phyloP scores from a whole-genome alignment of 2,888 invertebrate genomes.

The Eupithecia subfuscata region DNA sequence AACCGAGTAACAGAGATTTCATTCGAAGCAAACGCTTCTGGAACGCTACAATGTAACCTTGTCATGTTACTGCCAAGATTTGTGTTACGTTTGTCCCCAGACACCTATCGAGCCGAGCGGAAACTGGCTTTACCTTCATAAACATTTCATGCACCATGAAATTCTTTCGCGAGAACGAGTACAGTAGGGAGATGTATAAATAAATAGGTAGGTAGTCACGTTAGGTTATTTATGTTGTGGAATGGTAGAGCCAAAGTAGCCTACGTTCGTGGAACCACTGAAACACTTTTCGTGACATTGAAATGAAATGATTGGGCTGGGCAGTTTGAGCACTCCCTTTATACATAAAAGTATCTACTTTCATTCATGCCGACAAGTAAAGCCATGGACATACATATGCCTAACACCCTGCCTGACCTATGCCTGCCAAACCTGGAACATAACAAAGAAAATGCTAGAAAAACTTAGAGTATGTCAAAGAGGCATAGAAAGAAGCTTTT shows the following conservation, averaged over 20 bases:
- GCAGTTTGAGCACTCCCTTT: background rate
- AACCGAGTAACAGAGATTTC: background rate
- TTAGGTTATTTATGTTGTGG: background rate
- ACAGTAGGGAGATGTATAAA: background rate
- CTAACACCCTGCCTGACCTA: no score
- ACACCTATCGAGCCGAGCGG: background rate
- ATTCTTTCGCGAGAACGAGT: constrained; percentile 3
- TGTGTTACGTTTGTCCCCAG: background rate
- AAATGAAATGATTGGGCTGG: background rate
- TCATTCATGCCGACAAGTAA: background rate
- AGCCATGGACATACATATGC: no score
- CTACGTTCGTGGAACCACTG: background rate
- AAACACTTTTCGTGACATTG: background rate
- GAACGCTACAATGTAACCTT: background rate
- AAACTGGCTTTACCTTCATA: constrained; percentile 1
- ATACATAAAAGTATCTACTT: background rate
- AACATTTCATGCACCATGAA: constrained; percentile 8
- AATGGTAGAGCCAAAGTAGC: background rate
- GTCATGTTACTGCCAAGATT: background rate
- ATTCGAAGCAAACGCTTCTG: constrained; percentile 4
- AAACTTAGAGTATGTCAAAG: no score
- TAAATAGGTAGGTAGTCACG: background rate
- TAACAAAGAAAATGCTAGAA: no score
- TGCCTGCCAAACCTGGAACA: no score
- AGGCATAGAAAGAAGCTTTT: no score